phyloP scores from a whole-genome alignment of 2,888 invertebrate species.

The Phanerotoma sp. region DNA sequence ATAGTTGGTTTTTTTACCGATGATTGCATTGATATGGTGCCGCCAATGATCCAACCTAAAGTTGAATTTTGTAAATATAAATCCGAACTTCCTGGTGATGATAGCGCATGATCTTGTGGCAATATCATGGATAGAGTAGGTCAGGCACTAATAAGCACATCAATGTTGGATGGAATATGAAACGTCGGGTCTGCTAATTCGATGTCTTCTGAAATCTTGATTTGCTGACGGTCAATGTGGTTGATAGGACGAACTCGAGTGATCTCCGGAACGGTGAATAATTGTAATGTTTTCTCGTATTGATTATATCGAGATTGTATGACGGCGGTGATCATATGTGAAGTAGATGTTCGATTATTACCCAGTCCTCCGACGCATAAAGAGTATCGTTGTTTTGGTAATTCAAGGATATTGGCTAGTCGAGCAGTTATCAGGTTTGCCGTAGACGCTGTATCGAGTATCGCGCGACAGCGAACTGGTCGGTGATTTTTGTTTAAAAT shows the following conservation, averaged over 20 bases:
- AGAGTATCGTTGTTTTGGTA: too few species aligned
- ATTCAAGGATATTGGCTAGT: too few species aligned
- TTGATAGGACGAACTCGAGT: constrained; percentile 11
- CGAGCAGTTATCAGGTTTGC: too few species aligned
- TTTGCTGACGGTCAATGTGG: neutral
- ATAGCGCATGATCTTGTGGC: constrained; percentile 14
- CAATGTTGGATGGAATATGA: constrained; percentile 18
- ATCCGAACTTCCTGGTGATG: neutral
- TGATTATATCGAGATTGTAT: too few species aligned
- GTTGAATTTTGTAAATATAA: constrained; percentile 20
- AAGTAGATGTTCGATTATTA: too few species aligned
- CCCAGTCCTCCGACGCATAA: too few species aligned
- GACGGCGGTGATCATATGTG: too few species aligned
- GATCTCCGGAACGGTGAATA: too few species aligned
- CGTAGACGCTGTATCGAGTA: too few species aligned
- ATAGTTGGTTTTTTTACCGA: neutral
- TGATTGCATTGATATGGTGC: neutral
- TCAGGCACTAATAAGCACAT: constrained; percentile 19
- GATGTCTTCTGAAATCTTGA: constrained; percentile 4
- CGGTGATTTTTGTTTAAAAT: too few species aligned
- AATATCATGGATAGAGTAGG: constrained; percentile 1
- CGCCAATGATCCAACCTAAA: constrained; percentile 22
- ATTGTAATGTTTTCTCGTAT: too few species aligned
- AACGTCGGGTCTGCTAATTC: constrained; percentile 25
- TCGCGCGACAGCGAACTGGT: too few species aligned